phyloP scores from a whole-genome alignment of 2,797 vertebrate species.

The Clarias laeviceps region DNA sequence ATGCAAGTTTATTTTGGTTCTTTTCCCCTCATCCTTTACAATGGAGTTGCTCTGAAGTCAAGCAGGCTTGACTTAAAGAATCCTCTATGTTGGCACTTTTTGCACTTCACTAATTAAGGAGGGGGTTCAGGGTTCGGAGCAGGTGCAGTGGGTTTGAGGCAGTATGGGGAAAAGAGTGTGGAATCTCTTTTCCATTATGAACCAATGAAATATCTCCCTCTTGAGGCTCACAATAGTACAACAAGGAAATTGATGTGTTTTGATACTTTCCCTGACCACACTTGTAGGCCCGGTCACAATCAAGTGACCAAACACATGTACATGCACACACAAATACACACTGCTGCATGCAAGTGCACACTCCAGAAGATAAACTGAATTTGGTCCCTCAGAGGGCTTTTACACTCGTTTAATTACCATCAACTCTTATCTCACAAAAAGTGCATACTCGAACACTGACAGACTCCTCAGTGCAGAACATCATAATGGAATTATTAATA shows the following conservation, averaged over 20 bases:
- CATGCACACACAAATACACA: constrained; percentile 28
- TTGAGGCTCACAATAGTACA: not conserved
- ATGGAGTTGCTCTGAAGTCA: constrained; percentile 3
- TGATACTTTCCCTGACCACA: constrained; percentile 16
- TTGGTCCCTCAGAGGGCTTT: constrained; percentile 35
- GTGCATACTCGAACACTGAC: constrained; percentile 1
- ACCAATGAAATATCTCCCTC: constrained; percentile 48
- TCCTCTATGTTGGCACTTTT: constrained; percentile 75
- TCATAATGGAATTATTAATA: not conserved
- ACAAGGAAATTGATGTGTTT: constrained; percentile 27
- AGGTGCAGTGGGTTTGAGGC: constrained; percentile 11
- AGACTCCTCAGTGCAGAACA: not conserved
- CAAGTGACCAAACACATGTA: constrained; percentile 9
- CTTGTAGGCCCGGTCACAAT: constrained; percentile 3
- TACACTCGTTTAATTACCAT: constrained; percentile 1
- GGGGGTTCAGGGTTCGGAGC: not conserved
- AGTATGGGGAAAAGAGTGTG: not conserved
- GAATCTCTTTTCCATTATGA: constrained; percentile 31
- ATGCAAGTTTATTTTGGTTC: not conserved
- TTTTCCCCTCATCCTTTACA: not conserved
- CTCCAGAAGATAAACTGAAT: constrained; percentile 11
- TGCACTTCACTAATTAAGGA: constrained; percentile 64
- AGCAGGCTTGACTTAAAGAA: constrained; percentile 49
- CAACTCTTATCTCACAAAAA: not conserved
- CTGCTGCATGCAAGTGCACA: constrained; percentile 30